A percentile compares a stretch with the other conserved stretches of the same genome.
Conservation (phyloP, 1,140 invertebrate species). For the Pseudomyrmex cubaensis region DNA sequence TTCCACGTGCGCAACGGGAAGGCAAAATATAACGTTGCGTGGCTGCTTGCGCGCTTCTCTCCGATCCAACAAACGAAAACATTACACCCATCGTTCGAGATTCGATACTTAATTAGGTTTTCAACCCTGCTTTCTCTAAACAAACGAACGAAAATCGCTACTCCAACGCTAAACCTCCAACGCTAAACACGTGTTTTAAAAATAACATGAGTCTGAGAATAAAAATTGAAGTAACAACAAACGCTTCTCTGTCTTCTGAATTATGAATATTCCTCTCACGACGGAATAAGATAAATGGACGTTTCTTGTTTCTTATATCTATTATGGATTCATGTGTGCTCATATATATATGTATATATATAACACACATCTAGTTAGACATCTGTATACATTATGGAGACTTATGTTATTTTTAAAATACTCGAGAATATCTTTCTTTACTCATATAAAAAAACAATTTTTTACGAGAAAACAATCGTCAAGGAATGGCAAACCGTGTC, state of each 20-base stretch:
- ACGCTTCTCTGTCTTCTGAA: not conserved
- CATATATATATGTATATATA: not conserved
- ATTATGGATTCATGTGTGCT: too few species aligned
- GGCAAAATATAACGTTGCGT: slow-evolving; percentile 33
- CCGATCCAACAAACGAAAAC: slow-evolving; percentile 51
- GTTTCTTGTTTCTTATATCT: not conserved
- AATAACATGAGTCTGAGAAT: not conserved
- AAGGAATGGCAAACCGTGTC: not conserved
- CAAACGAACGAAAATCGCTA: slow-evolving; percentile 4
- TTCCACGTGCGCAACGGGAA: slow-evolving; percentile 55
- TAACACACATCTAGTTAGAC: not conserved
- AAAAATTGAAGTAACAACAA: not conserved
- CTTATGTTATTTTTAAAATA: slow-evolving; percentile 27
- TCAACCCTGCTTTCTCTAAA: slow-evolving; percentile 15
- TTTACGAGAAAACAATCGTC: not conserved
- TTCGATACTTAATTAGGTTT: slow-evolving; percentile 37
- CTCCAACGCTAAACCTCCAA: too few species aligned
- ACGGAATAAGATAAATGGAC: not conserved
- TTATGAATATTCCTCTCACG: not conserved
- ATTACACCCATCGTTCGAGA: slow-evolving; percentile 23
- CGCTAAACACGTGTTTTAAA: not conserved
- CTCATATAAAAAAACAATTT: not conserved
- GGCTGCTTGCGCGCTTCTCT: slow-evolving; percentile 10
- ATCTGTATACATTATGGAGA: not conserved
- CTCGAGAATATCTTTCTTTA: not conserved